Conservation (phyloP, 30 jellyfish, hydroid and myxozoan genomes). For the Aurelia aurita complex sp. Pacific region DNA sequence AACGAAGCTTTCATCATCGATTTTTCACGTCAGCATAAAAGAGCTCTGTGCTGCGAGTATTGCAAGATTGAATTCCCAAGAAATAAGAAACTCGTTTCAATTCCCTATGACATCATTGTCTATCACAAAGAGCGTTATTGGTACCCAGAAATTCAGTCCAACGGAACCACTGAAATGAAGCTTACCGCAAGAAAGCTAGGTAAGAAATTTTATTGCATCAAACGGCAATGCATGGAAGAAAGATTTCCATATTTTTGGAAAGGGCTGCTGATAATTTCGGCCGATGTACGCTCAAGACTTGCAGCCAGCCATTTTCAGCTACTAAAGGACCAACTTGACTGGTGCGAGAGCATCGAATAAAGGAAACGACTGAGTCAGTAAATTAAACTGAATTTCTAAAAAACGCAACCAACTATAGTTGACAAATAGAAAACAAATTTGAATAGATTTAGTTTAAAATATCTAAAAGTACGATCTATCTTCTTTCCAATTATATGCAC, state of each 20-base stretch:
- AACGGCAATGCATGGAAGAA: slow-evolving; percentile 3
- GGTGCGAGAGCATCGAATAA: slow-evolving; percentile 3
- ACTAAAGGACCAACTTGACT: slow-evolving; percentile 2
- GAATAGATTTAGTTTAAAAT: too few species aligned
- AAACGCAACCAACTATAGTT: neutral
- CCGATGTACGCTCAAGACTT: slow-evolving; percentile 6
- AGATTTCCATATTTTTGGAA: slow-evolving; percentile 23
- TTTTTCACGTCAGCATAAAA: neutral
- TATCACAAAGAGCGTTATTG: slow-evolving; percentile 20
- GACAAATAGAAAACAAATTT: too few species aligned
- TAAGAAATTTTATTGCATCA: slow-evolving; percentile 4
- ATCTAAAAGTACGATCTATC: too few species aligned
- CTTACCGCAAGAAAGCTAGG: slow-evolving; percentile 3
- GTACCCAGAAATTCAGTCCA: slow-evolving; percentile 6
- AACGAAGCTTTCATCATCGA: slow-evolving; percentile 5
- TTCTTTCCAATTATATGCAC: too few species aligned
- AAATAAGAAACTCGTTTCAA: neutral
- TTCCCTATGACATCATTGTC: slow-evolving; percentile 17
- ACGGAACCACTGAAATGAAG: neutral
- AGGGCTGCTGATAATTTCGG: neutral
- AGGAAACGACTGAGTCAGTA: neutral
- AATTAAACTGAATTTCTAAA: neutral
- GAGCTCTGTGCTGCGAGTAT: slow-evolving; percentile 6
- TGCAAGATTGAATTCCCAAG: slow-evolving; percentile 7
- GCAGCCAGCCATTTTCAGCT: slow-evolving; percentile 7